These are phyloP conservation scores for Zeus faber DNA, from an alignment of 2,113 vertebrate species.

Conservation along the genomic window DNA sequence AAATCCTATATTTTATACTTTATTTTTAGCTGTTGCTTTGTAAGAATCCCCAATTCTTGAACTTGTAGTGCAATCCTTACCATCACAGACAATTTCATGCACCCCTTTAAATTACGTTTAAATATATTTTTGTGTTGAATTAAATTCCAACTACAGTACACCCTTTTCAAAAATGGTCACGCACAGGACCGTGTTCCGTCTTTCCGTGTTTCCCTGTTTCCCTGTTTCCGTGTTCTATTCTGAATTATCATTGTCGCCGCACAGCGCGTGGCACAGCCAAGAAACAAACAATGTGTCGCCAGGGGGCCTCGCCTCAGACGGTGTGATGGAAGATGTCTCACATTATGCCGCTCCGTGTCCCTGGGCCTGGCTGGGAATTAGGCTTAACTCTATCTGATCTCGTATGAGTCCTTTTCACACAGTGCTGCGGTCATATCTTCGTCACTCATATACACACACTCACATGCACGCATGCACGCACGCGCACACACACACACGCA, in stretches of 20 bases:
- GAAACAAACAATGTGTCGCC: conserved; percentile 59
- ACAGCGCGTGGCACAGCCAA: conserved; percentile 48
- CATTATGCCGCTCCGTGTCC: conserved; percentile 61
- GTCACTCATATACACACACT: conserved; percentile 30
- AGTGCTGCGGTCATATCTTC: conserved; percentile 43
- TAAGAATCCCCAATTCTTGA: too few species aligned
- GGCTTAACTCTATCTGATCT: conserved; percentile 60
- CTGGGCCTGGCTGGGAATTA: conserved; percentile 58
- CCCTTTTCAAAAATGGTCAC: too few species aligned
- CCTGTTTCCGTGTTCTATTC: not conserved
- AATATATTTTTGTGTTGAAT: too few species aligned
- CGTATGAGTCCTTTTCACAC: conserved; percentile 57
- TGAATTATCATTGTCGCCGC: conserved; percentile 22
- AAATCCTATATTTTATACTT: too few species aligned
- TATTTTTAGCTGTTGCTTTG: too few species aligned
- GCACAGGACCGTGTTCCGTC: not conserved
- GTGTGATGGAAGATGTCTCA: conserved; percentile 70
- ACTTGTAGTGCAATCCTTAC: too few species aligned
- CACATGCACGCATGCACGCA: not conserved
- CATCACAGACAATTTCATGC: too few species aligned
- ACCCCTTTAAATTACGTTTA: too few species aligned
- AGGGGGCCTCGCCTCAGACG: conserved; percentile 52
- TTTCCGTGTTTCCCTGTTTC: not conserved
- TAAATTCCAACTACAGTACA: too few species aligned
- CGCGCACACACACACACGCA: not conserved